Evolutionary conservation across 2,888 invertebrate species (phyloP).

Genomic region (Diogma glabrata): DNA sequence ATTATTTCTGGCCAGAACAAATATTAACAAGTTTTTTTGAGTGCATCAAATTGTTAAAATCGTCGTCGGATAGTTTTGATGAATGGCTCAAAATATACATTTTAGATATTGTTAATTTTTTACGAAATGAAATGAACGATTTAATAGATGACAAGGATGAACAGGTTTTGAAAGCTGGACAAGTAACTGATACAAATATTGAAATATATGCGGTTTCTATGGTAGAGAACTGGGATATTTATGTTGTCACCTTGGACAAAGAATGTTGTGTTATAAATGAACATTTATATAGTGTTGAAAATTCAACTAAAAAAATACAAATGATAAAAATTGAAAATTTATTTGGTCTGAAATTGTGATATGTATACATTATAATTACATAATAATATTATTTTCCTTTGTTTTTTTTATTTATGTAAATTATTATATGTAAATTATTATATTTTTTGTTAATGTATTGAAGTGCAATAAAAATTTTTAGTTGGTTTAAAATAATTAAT

Average conservation of each 20-base stretch:
- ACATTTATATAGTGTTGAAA: background rate
- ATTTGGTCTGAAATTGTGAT: background rate
- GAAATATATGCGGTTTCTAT: constrained; percentile 2
- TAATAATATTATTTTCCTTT: too few relatives aligned
- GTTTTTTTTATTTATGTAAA: too few relatives aligned
- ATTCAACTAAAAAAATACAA: background rate
- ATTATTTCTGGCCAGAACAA: background rate
- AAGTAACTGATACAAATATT: background rate
- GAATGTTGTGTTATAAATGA: constrained; percentile 1
- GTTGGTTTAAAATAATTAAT: too few relatives aligned
- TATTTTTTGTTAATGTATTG: too few relatives aligned
- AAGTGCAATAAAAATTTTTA: too few relatives aligned
- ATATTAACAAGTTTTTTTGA: constrained; percentile 7
- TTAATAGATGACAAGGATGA: constrained; percentile 1
- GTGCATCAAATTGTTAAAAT: constrained; percentile 1
- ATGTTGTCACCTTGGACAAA: background rate
- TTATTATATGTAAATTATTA: too few relatives aligned
- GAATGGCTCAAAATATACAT: constrained; percentile 6
- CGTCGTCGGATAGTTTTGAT: background rate
- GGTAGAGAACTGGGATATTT: constrained; percentile 1
- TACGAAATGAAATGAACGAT: background rate
- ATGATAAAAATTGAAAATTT: background rate
- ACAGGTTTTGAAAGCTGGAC: background rate
- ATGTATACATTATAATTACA: background rate
- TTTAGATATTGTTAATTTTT: background rate